Conservation (phyloP, 2,888 invertebrate genomes). For the Dolichopus griseipennis region DNA sequence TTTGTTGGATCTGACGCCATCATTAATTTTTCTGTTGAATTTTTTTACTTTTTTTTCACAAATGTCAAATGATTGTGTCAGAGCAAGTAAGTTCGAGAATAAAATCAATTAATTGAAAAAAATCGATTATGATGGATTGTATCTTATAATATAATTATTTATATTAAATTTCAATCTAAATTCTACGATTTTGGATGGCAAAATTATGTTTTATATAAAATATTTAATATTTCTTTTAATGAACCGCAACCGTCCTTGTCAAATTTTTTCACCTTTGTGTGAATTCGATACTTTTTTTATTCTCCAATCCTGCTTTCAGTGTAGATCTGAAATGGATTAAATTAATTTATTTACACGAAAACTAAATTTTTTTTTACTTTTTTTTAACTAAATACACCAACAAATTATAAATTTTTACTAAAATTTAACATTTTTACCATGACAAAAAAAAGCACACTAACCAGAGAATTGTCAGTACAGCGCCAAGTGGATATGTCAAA, state of each 20-base stretch:
- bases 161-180: background rate
- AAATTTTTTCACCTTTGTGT: conserved; percentile 6
- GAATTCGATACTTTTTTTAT: background rate
- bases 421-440: background rate
- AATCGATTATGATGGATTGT: background rate
- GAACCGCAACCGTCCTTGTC: background rate
- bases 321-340: background rate
- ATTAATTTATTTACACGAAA: background rate
- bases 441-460: conserved; percentile 11
- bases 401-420: background rate
- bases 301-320: background rate
- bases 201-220: background rate
- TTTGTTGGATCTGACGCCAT: conserved; percentile 24
- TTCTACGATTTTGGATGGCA: background rate
- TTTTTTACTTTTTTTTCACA: background rate
- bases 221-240: background rate
- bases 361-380: background rate
- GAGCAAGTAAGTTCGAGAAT: background rate
- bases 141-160: background rate
- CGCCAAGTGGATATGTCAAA: background rate
- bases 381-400: background rate
- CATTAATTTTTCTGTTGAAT: conserved; percentile 14
- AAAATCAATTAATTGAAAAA: background rate
- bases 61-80: conserved; percentile 3
- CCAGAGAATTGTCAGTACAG: conserved; percentile 5